Evolutionary conservation across 2,113 vertebrate genomes (phyloP).

Genomic region (zebrafish (Danio rerio)): GRCz12tu NC_133177.1:43539501-43540000

Average conservation of each 20-base stretch:
- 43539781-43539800: slow-evolving; percentile 3
- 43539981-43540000: slow-evolving; percentile 28
- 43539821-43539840: neutral
- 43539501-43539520: too few species aligned
- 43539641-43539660: too few species aligned
- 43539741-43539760: neutral
- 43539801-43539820: neutral
- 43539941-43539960: neutral
- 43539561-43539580: too few species aligned
- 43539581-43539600: too few species aligned
- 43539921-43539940: slow-evolving; percentile 10
- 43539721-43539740: slow-evolving; percentile 5
- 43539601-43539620: too few species aligned
- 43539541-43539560: too few species aligned
- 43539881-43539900: slow-evolving; percentile 13
- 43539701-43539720: slow-evolving; percentile 33
- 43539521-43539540: too few species aligned
- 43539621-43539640: too few species aligned
- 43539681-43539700: too few species aligned
- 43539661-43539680: too few species aligned
- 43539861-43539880: slow-evolving; percentile 19
- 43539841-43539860: neutral
- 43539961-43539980: neutral
- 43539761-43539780: neutral
- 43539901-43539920: slow-evolving; percentile 32